Conservation (phyloP, 2,888 invertebrate genomes). For the Lobophora halterata region DNA sequence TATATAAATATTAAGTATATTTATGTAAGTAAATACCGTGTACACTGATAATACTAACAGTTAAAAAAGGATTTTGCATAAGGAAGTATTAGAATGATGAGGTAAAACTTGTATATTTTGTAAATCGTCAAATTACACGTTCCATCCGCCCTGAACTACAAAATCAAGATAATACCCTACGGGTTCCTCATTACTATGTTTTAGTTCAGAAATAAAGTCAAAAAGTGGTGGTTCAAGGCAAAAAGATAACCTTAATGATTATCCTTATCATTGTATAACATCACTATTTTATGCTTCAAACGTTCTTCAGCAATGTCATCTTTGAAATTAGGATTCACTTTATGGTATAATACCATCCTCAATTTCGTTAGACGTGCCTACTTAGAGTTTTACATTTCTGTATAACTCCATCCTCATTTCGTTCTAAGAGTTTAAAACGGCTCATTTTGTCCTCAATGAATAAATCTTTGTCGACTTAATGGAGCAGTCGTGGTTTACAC, state of each 20-base stretch:
- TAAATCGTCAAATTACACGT: constrained; percentile 1
- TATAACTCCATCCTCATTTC: constrained; percentile 17
- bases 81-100: too few relatives aligned
- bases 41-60: too few relatives aligned
- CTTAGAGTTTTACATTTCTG: too few relatives aligned
- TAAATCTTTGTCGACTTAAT: constrained; percentile 30
- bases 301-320: constrained; percentile 48
- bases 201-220: constrained; percentile 55
- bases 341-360: constrained; percentile 20
- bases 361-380: constrained; percentile 5
- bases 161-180: constrained; percentile 50
- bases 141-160: constrained; percentile 23
- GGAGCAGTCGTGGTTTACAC: constrained; percentile 29
- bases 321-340: constrained; percentile 44
- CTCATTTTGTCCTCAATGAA: constrained; percentile 26
- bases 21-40: too few relatives aligned
- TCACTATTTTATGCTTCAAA: constrained; percentile 54
- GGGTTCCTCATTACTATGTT: constrained; percentile 57
- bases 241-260: constrained; percentile 70
- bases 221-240: constrained; percentile 69
- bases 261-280: constrained; percentile 57
- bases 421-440: constrained; percentile 19
- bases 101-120: not conserved
- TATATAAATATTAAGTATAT: too few relatives aligned
- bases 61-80: too few relatives aligned